phyloP scores from a whole-genome alignment of 1,140 invertebrate species.

The Oryzaephilus surinamensis region DNA sequence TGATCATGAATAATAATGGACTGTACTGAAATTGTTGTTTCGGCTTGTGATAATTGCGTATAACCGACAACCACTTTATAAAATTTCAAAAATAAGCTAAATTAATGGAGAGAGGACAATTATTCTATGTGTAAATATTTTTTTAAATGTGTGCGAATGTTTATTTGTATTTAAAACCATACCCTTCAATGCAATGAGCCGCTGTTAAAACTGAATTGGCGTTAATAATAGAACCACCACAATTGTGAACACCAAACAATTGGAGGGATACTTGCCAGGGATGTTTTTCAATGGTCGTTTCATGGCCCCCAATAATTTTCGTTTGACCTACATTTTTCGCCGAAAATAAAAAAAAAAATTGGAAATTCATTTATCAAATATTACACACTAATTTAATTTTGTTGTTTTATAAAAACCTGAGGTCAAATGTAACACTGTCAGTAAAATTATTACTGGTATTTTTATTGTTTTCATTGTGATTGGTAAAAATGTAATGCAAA shows the following conservation, averaged over 20 bases:
- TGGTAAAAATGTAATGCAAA: too few species aligned
- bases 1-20: neutral
- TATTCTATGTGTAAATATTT: neutral
- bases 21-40: neutral
- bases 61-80: neutral
- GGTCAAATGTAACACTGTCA: neutral
- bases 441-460: neutral
- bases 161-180: neutral
- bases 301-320: neutral
- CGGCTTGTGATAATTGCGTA: neutral
- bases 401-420: too few species aligned
- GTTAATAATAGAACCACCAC: conserved; percentile 1
- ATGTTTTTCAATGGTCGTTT: neutral
- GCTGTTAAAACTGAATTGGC: neutral
- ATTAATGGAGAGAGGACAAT: neutral
- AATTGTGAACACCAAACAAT: neutral
- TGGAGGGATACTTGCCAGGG: neutral
- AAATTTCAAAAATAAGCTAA: neutral
- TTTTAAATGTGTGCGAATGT: neutral
- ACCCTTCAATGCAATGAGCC: too few species aligned
- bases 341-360: neutral
- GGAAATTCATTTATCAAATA: neutral
- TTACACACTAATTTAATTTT: neutral
- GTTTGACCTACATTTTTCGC: neutral
- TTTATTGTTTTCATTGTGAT: neutral